Evolutionary conservation across 2,888 invertebrate species (phyloP), one percentile per base, ranked within the genome.

Genomic region (Mimachlamys varia): DNA sequence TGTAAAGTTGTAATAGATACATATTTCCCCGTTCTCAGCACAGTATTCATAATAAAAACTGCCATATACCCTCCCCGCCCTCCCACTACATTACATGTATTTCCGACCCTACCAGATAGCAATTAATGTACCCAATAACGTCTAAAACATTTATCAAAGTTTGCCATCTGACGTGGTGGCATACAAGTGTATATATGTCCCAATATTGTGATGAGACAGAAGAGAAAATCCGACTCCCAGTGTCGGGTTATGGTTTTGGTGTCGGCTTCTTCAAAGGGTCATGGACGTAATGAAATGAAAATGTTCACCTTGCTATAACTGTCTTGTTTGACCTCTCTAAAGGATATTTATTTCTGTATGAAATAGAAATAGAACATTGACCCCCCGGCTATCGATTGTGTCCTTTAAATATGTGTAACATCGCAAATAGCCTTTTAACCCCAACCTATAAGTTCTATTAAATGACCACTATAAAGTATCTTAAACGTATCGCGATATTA

Each of bases 361-460:
- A 44, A 44, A 44, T n/a, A 22, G 22, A 62, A 44, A 3, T 44
- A 44, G 4, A 44, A 44, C 44, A 44, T 5, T n/a, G 7, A 22
- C 62, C 62, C n/a, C n/a, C 62, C 7, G 62, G 62, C 62, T 22
- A 62, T 7, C 7, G 22, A 19, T 0, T 17, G 62, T 62, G 62
- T 62, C 62, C 22, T 62, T n/a, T n/a, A 62, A 62, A 62, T 62
- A 62, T 22, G 17, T 62, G n/a, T 62, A n/a, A n/a, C 7, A 22
- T 62, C n/a, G 7, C n/a, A 62, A 62, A 62, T 62, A 62, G 62
- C 62, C 62, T 22, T 62, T 62, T 62, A 62, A 62, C 62, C 62
- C 22, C 62, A n/a, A 62, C 62, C 62, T 22, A n/a, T 22, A 19
- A 62, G 17, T 62, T 22, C 53, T 19, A 2, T 53, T 53, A 13